phyloP scores from a whole-genome alignment of 2,113 vertebrate species.

The Anas platyrhynchos region DNA sequence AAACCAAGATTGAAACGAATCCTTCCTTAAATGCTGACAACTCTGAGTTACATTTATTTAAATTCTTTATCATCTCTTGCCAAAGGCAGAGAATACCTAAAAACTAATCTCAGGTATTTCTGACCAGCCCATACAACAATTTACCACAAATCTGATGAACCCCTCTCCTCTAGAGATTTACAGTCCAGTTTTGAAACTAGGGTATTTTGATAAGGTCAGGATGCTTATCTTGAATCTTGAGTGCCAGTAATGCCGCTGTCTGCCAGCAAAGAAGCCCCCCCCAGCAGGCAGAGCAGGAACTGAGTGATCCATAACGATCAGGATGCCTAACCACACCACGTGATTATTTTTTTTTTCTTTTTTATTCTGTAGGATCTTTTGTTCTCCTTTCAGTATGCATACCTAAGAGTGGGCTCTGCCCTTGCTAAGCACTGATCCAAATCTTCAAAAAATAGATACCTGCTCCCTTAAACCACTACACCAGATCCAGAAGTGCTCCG shows the following conservation, averaged over 20 bases:
- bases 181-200: not conserved
- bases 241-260: not conserved
- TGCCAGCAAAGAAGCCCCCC: not conserved
- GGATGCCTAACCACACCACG: not conserved
- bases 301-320: rapidly evolving
- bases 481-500: not conserved
- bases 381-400: not conserved
- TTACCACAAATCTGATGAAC: not conserved
- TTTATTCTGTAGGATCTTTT: not conserved
- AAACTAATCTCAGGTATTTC: not conserved
- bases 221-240: not conserved
- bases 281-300: not conserved
- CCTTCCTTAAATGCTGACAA: not conserved
- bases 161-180: not conserved
- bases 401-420: not conserved
- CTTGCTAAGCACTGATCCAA: not conserved
- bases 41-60: not conserved
- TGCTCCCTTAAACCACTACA: not conserved
- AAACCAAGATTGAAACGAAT: not conserved
- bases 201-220: not conserved
- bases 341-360: not conserved
- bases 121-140: not conserved
- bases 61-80: not conserved
- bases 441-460: not conserved
- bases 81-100: not conserved